Base-by-base conservation (phyloP, 2,888 invertebrate species). In the Dryocosmus kuriphilus region DNA sequence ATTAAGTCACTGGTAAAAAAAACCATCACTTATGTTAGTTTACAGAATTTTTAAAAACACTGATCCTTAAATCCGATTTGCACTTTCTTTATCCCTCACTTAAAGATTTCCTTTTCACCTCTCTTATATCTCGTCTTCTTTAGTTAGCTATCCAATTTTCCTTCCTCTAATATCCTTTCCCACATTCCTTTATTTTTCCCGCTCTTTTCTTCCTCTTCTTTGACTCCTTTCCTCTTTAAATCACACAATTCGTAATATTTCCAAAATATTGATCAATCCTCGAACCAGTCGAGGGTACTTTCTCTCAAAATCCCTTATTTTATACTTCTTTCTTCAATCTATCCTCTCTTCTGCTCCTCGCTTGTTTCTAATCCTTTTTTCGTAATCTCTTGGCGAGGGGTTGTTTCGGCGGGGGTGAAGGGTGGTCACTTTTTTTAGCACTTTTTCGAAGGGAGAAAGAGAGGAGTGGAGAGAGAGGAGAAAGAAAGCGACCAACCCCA, bases 401-500 rank as follows among this genome's bases (percentile, higher is more conserved):
- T 60, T 61, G 61, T 61, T 75, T 38, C 30, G 27, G 51, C 19
- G 61, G 46, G 35, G 57, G 76, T 35, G 51, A 30, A 32, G 57
- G 63, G 41, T 16, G 30, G 67, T 71, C 30, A 71, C 63, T 63
- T 63, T 65, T 65, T 62, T 22, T 24, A 27, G 60, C 75, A 75
- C 51, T 62, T 46, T 19, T 63, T 46, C 46, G 75, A 51, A 67
- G 71, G 57, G 60, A 27, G 60, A 46, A 55, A 76, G 51, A 76
- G 63, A 63, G 62, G 78, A 73, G 79, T 79, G 80, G 71, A 81
- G 62, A 38, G 75, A 75, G 62, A 32, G 73, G 41, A 74, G 46
- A 63, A 46, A 67, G 75, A 77, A 81, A 81, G 77, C 80, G 79
- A 81, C 82, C 84, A 82, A 84, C 84, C 84, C 83, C 83, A 83